Evolutionary conservation across 2,113 vertebrate genomes (phyloP).

Genomic region (Todiramphus saurophagus): DNA sequence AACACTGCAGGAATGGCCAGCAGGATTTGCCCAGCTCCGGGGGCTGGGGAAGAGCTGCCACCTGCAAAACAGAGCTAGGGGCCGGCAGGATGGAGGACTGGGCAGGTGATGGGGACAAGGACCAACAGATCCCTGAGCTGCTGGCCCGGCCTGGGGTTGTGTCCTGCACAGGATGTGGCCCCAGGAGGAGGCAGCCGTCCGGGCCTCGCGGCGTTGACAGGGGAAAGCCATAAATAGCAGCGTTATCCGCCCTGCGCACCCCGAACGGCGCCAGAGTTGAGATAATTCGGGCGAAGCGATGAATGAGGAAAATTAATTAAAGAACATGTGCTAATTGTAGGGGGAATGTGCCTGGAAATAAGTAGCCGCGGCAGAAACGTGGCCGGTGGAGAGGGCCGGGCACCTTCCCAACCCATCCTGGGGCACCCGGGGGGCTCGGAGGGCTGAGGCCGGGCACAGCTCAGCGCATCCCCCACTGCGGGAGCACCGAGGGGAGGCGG

Average conservation of each 20-base stretch:
- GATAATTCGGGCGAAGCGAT: background rate
- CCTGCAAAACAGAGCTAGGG: fast-evolving
- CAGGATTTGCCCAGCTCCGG: background rate
- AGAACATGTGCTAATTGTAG: slow-evolving; percentile 17
- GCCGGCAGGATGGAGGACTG: fast-evolving
- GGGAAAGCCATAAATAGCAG: background rate
- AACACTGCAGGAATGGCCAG: fast-evolving
- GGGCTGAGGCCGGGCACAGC: background rate
- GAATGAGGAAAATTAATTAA: slow-evolving; percentile 52
- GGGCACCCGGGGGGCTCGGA: too few relatives aligned
- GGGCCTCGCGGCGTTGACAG: background rate
- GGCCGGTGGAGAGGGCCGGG: fast-evolving
- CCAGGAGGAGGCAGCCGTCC: background rate
- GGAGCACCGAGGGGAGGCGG: background rate
- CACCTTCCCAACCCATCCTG: too few relatives aligned
- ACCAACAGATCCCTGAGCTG: fast-evolving
- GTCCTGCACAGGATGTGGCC: fast-evolving
- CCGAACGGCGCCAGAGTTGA: background rate
- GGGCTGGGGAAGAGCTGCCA: background rate
- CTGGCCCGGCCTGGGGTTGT: background rate
- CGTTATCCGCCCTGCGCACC: fast-evolving
- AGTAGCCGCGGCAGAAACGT: background rate
- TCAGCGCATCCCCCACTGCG: fast-evolving
- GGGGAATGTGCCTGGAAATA: background rate
- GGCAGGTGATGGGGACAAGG: background rate